Evolutionary conservation across 2,888 invertebrate species (phyloP).

Genomic region (Galerucella pusilla): DNA sequence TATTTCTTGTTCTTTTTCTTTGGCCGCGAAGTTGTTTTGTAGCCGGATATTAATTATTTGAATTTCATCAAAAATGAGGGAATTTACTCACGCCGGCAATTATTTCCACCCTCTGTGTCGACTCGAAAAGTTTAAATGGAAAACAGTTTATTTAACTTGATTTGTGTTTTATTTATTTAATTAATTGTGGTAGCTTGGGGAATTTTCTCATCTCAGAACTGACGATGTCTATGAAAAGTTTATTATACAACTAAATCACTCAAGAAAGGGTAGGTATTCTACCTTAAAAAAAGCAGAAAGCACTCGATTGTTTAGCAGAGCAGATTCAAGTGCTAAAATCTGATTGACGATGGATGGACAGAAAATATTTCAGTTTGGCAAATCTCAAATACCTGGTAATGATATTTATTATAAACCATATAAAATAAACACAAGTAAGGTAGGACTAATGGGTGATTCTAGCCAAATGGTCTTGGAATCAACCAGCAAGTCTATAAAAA

Average conservation of each 20-base stretch:
- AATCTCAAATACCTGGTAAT: too few species aligned
- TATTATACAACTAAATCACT: neutral
- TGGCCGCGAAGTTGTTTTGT: slow-evolving; percentile 21
- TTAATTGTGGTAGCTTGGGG: slow-evolving; percentile 33
- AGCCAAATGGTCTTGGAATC: too few species aligned
- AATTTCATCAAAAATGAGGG: slow-evolving; percentile 26
- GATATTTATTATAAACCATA: too few species aligned
- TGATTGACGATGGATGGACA: too few species aligned
- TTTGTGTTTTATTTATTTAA: slow-evolving; percentile 41
- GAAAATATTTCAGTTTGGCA: too few species aligned
- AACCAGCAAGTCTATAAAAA: too few species aligned
- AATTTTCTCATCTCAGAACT: slow-evolving; percentile 32
- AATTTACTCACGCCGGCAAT: slow-evolving; percentile 18
- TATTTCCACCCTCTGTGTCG: slow-evolving; percentile 28
- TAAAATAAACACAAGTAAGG: too few species aligned
- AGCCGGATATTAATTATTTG: slow-evolving; percentile 33
- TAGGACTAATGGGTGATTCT: too few species aligned
- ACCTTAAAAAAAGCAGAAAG: too few species aligned
- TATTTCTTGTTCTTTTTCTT: neutral
- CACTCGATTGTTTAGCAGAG: too few species aligned
- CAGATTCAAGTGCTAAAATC: too few species aligned
- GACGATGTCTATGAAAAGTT: slow-evolving; percentile 24
- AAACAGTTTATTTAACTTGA: slow-evolving; percentile 39
- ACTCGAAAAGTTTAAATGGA: slow-evolving; percentile 35
- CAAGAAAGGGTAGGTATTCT: too few species aligned